Evolutionary conservation across 2,113 vertebrate genomes (phyloP), one percentile per base, ranked within the genome.

Genomic region (Pogona vitticeps): DNA sequence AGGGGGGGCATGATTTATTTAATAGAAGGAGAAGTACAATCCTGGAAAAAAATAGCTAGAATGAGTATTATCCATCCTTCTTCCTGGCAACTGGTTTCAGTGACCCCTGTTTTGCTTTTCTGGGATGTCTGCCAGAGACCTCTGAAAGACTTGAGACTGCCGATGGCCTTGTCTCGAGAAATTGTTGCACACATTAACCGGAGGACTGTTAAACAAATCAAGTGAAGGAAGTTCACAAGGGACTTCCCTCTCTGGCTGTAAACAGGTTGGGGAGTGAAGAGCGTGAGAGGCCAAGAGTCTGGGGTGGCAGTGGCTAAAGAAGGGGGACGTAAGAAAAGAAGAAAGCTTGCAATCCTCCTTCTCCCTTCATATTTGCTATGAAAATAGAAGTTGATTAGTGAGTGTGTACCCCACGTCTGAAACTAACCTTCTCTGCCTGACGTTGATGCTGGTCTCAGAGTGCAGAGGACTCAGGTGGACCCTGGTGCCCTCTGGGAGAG

Each of bases 121-220:
- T 95, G 95, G 96, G 94, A 96, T 96, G 90, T 23, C 67, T 93
- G 93, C 94, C 95, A 96, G 95, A 90, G 89, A 94, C 90, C 88
- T 92, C 79, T 95, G 94, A 95, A 93, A 94, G 92, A 83, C 86
- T 84, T 91, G 89, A 63, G 67, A 86, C 80, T 31, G 84, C 86
- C 91, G 90, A 95, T 26, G 58, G 75, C 90, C 90, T 90, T 88
- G 88, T 89, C 92, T 89, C 86, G 82, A 91, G 90, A 88, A 83
- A 92, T 95, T 6, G 1, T 93, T 92, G 90, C 9, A 1, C 68
- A 83, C 0, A 0, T 65, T 81, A 92, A 94, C 88, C 26, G 6
- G 87, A 92, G 87, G 82, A 82, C 94, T 94, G 90, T 65, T 92
- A 91, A 91, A 89, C 88, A 85, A 85, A 92, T 91, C 87, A 93